Evolutionary conservation across 2,797 vertebrate genomes (phyloP).

Genomic region (Bucorvus abyssinicus): DNA sequence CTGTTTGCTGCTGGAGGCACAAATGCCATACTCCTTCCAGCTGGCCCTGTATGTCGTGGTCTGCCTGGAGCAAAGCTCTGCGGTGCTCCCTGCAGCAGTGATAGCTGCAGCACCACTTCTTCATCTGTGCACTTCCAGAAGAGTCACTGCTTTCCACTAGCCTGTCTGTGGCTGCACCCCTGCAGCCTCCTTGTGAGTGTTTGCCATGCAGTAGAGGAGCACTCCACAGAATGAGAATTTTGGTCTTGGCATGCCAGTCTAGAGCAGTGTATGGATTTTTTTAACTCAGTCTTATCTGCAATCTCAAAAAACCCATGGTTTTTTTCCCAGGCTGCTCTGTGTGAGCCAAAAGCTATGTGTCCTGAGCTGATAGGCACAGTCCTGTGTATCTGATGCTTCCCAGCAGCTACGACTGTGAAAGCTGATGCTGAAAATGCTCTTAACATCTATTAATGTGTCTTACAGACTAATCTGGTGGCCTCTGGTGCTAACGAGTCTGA

Average conservation of each 20-base stretch:
- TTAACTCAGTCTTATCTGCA: background rate
- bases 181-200: background rate
- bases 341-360: background rate
- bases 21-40: background rate
- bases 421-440: background rate
- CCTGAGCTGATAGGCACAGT: background rate
- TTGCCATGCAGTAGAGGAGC: background rate
- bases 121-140: background rate
- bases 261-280: background rate
- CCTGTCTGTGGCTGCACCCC: background rate
- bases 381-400: background rate
- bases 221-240: background rate
- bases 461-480: slow-evolving; percentile 90
- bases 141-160: accelerated
- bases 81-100: accelerated
- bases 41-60: accelerated
- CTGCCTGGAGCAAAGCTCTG: background rate
- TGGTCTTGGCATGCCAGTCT: background rate
- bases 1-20: background rate
- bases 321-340: background rate
- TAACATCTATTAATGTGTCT: background rate
- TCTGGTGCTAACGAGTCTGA: slow-evolving; percentile 98
- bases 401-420: background rate
- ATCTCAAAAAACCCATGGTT: background rate
- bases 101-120: background rate